These are phyloP conservation scores for Drosophila saltans DNA, from an alignment of 1,140 invertebrate genomes.

Conservation along the genomic window DNA sequence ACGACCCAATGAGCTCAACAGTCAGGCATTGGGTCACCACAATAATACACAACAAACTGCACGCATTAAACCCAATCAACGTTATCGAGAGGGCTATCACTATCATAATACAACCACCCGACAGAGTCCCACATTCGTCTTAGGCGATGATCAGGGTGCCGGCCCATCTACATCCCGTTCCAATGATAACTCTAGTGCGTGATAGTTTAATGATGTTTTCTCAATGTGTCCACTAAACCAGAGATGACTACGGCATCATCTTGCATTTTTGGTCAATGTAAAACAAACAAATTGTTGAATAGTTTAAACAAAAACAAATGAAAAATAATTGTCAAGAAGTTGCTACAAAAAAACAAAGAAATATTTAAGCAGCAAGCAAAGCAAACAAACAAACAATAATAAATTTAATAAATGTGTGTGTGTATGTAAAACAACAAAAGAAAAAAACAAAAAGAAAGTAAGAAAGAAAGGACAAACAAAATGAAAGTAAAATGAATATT, in stretches of 20 bases:
- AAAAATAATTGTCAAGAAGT: constrained; percentile 54
- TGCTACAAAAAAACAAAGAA: constrained; percentile 42
- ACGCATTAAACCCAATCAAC: constrained; percentile 82
- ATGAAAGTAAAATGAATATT: constrained; percentile 32
- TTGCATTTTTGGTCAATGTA: constrained; percentile 69
- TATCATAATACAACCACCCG: constrained; percentile 83
- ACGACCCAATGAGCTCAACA: constrained; percentile 83
- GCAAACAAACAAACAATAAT: constrained; percentile 72
- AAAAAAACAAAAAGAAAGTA: not conserved
- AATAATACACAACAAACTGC: constrained; percentile 69
- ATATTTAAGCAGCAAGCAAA: constrained; percentile 72
- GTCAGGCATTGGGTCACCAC: constrained; percentile 80
- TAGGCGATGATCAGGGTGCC: constrained; percentile 80
- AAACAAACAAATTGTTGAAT: constrained; percentile 75
- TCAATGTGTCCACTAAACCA: constrained; percentile 58
- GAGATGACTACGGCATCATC: constrained; percentile 17
- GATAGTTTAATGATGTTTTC: constrained; percentile 79
- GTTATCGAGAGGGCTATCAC: constrained; percentile 83
- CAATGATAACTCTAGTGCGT: constrained; percentile 84
- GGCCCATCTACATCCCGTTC: constrained; percentile 83
- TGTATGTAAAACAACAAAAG: constrained; percentile 30
- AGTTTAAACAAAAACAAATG: constrained; percentile 60
- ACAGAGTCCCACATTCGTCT: constrained; percentile 83
- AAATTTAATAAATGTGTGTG: constrained; percentile 76
- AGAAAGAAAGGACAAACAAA: constrained; percentile 1